Base-by-base conservation (phyloP, 2,113 vertebrate species). In the Oophaga pumilio region DNA sequence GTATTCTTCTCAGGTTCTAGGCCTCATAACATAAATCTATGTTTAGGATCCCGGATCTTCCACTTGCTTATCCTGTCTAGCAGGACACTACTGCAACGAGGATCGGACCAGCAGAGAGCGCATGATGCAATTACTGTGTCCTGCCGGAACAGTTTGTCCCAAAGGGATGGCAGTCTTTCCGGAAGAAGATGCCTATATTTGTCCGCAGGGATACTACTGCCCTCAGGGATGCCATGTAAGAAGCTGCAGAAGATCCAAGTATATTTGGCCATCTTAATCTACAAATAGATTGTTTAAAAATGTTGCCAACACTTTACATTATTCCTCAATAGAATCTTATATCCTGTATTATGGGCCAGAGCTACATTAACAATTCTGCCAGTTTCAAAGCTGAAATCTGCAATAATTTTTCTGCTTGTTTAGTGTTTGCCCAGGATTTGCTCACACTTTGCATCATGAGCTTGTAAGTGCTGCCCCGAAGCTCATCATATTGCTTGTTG, bases 121-220 rank as follows among this genome's bases (percentile, higher is more conserved):
- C 91, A 98, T 98, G 97, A 91, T 96, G 50, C 95, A 91, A 20
- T 95, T 96, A 95, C 90, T 94, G 74, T 97, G 97, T 87, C 96
- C 97, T 0, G 94, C 95, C 0, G 97, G 96, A 62, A 94, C 96
- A 56, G 92, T 97, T 87, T 98, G 97, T 92, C 95, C 95, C 1
- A 91, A 88, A 89, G 97, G 97, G 82, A 92, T 95, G 91, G 94
- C 95, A 14, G 85, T 90, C 26, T 92, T 92, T 89, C 97, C 97
- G 13, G 94, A 95, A 57, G 91, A 93, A 84, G 91, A 90, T 3
- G 91, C 92, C 52, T 94, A 94, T 20, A 93, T 96, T 76, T 98
- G 97, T 86, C 97, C 97, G 2, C 94, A 53, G 89, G 97, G 97
- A 56, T 97, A 95, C 89, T 98, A 94, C 92, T 98, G 96, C 85